Evolutionary conservation across 2,113 vertebrate genomes (phyloP), one percentile per base, ranked within the genome.

Genomic region (Tetraodon nigroviridis): DNA sequence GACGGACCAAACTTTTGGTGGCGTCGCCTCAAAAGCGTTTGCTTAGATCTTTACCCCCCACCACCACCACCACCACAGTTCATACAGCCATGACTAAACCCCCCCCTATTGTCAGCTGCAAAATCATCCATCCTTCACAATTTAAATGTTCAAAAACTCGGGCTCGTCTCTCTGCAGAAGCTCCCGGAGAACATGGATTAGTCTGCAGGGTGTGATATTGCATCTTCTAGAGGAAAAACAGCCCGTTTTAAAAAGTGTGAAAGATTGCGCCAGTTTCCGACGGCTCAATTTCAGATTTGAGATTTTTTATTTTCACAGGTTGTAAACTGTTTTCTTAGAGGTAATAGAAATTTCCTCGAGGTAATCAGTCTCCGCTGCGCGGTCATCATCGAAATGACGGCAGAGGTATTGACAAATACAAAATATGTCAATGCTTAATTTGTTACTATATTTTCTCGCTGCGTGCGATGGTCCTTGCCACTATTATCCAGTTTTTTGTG

Each of bases 401-500:
- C 32, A 12, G 32, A 37, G 32, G 11, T 37, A 37, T 11, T 37
- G 32, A 37, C 32, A 37, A 37, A 37, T 37, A 37, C 10, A 37
- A 37, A 27, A 27, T 24, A 27, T 27, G 24, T 27, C 24, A 27
- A 5, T 27, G 24, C 24, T 27, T 27, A 27, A 4, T 3, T 27
- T 6, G 24, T 6, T 27, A 27, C 4, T 27, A 27, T 27, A 27
- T 2, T 27, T 27, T 37, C 32, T 37, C 67, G n/a, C 16, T 29
- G 21, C 44, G 42, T 49, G 58, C 60, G 27, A 50, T 1, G 58
- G 55, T 79, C 76, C 48, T 64, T 48, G 50, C 60, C 57, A 14
- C 70, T 71, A 64, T 71, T 75, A 60, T 65, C 19, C 58, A 47
- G 61, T 78, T 68, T 81, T n/a, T n/a, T n/a, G n/a, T n/a, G n/a